Evolutionary conservation across 2,888 invertebrate genomes (phyloP), one percentile per base, ranked within the genome.

Genomic region (Ennomos erosarius): DNA sequence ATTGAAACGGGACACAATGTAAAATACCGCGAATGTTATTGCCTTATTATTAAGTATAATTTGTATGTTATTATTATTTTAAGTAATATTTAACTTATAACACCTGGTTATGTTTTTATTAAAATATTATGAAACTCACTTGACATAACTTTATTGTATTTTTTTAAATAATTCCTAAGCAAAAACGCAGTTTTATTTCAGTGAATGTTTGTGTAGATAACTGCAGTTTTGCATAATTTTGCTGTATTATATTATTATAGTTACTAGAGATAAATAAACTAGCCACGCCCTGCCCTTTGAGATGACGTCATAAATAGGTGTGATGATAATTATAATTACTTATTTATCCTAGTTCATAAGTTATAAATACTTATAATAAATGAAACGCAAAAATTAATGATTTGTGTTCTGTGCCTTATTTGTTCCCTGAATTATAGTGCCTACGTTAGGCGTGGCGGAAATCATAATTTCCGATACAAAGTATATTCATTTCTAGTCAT

Each of bases 341-440:
- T 55, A 60, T 55, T 51, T 55, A 60, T 55, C 48, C 44, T 60
- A 55, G 51, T 50, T 9, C 47, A 35, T 59, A 59, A 59, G 47
- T 43, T 51, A 54, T 44, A 16, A 43, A 44, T 55, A 47, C 43
- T 38, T 37, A 35, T 59, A 43, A 35, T 59, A 43, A 55, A 55
- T 55, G 47, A 59, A 59, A 38, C 35, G 40, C 47, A 35, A 12
- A 59, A 59, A 53, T 38, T 43, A 36, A 35, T 36, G 39, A 38
- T 9, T 52, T 10, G 40, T 51, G 16, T 53, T 4, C 6, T 26
- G 26, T 26, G 26, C 26, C 6, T 26, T 26, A 26, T 26, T 26
- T 26, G 4, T 26, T 26, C 26, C 26, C 26, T 6, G 26, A 26
- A 3, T 26, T n/a, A n/a, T n/a, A n/a, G n/a, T n/a, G n/a, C n/a